Evolutionary conservation across 2,113 vertebrate genomes (phyloP).

Genomic region (Salvelinus alpinus): DNA sequence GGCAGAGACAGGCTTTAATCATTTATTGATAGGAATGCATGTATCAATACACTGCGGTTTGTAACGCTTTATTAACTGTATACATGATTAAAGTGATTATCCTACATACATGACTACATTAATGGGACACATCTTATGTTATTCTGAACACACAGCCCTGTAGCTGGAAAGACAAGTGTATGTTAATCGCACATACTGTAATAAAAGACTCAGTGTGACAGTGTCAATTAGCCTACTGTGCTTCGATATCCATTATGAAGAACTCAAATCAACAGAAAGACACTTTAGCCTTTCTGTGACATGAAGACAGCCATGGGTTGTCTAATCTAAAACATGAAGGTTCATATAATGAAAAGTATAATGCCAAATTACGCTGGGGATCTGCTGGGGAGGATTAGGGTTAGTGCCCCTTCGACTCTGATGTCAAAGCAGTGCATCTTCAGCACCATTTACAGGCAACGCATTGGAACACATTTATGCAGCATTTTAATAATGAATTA

Average conservation of each 20-base stretch:
- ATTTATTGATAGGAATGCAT: background rate
- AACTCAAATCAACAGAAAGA: background rate
- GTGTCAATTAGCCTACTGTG: background rate
- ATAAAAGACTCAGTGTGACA: background rate
- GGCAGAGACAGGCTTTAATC: background rate
- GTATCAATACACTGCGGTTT: slow-evolving; percentile 1
- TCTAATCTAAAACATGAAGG: background rate
- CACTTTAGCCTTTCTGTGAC: background rate
- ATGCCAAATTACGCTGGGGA: background rate
- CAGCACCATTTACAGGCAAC: slow-evolving; percentile 42
- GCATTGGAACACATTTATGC: background rate
- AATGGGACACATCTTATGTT: background rate
- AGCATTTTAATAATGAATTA: background rate
- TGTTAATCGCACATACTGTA: background rate
- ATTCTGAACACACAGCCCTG: background rate
- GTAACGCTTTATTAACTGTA: background rate
- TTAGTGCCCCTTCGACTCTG: background rate
- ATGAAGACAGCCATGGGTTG: background rate
- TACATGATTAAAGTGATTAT: background rate
- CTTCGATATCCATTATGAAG: background rate
- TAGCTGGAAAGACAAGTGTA: background rate
- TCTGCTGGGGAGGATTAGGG: slow-evolving; percentile 2
- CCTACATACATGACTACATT: background rate
- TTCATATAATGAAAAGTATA: background rate
- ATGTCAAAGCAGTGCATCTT: background rate